phyloP scores from a whole-genome alignment of 1,140 invertebrate genomes.

The Thaumetopoea pityocampa region DNA sequence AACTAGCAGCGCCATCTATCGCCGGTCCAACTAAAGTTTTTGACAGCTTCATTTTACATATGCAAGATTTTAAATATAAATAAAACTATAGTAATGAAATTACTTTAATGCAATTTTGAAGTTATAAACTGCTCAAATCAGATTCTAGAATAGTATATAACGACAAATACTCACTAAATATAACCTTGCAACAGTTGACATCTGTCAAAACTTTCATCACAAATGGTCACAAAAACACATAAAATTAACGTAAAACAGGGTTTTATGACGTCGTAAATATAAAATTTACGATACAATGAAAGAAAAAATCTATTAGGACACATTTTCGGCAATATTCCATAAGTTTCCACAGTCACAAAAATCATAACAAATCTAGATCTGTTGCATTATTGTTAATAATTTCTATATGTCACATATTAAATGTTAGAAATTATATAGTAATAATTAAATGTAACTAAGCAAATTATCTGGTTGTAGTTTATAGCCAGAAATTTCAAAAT shows the following conservation, averaged over 20 bases:
- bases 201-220: slow-evolving; percentile 68
- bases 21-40: too few relatives aligned
- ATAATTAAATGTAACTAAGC: too few relatives aligned
- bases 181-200: slow-evolving; percentile 50
- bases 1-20: slow-evolving; percentile 18
- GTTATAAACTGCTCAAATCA: background rate
- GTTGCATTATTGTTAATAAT: too few relatives aligned
- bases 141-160: slow-evolving; percentile 5
- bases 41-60: too few relatives aligned
- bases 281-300: slow-evolving; percentile 28
- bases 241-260: slow-evolving; percentile 36
- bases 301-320: slow-evolving; percentile 32
- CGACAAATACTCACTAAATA: slow-evolving; percentile 29
- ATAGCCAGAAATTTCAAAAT: too few relatives aligned
- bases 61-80: too few relatives aligned
- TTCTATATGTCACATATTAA: too few relatives aligned
- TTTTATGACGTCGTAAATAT: slow-evolving; percentile 22
- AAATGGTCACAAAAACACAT: slow-evolving; percentile 67
- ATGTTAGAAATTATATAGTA: too few relatives aligned
- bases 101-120: background rate
- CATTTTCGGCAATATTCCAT: slow-evolving; percentile 64
- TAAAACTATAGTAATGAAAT: too few relatives aligned
- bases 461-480: too few relatives aligned
- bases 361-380: too few relatives aligned
- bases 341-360: slow-evolving; percentile 8